Evolutionary conservation across 2,888 invertebrate species (phyloP).

Genomic region (Rutpela maculata): DNA sequence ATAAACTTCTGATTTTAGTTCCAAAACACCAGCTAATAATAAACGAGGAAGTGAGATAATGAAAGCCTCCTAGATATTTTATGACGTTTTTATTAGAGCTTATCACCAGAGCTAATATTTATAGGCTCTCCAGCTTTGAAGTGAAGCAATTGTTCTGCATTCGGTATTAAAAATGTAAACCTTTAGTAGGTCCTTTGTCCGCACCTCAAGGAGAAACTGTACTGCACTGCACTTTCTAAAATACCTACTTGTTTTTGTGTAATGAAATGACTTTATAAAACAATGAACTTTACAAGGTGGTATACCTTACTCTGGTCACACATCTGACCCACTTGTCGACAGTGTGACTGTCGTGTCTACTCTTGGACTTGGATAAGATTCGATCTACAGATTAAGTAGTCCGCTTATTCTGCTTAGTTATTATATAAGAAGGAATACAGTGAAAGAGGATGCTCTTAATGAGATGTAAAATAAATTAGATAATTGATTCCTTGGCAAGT

Average conservation of each 20-base stretch:
- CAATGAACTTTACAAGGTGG: slow-evolving; percentile 18
- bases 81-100: neutral
- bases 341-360: neutral
- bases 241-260: slow-evolving; percentile 33
- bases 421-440: neutral
- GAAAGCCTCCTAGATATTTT: neutral
- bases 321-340: slow-evolving; percentile 18
- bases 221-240: slow-evolving; percentile 33
- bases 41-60: neutral
- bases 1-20: neutral
- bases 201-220: slow-evolving; percentile 25
- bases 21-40: neutral
- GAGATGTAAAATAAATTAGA: too few relatives aligned
- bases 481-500: too few relatives aligned
- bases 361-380: slow-evolving; percentile 4
- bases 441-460: too few relatives aligned
- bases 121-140: neutral
- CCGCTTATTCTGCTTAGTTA: too few relatives aligned
- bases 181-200: neutral
- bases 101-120: slow-evolving; percentile 1
- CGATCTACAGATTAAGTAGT: neutral
- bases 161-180: slow-evolving; percentile 2
- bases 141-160: slow-evolving; percentile 2
- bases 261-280: slow-evolving; percentile 18
- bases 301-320: slow-evolving; percentile 10